Percentiles rank a stretch among this genome's conserved stretches.
Conservation (phyloP, 2,113 vertebrate genomes). For the Uria aalge region DNA sequence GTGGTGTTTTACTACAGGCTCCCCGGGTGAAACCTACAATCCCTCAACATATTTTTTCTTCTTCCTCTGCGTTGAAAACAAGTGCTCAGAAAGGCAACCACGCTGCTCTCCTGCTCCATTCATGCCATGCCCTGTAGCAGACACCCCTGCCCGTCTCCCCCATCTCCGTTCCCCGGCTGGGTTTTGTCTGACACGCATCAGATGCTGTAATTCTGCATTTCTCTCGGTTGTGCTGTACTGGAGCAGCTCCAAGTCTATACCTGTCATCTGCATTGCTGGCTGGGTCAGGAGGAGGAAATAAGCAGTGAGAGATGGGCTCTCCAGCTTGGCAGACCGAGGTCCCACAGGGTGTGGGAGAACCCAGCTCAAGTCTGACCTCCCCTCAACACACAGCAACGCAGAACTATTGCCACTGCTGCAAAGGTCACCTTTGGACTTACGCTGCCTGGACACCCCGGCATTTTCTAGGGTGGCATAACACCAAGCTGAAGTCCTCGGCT, state of each 20-base stretch:
- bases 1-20: background rate
- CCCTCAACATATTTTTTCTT: background rate
- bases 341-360: background rate
- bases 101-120: background rate
- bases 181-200: background rate
- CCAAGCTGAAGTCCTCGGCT: background rate
- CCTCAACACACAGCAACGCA: rapidly evolving
- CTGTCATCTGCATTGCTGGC: background rate
- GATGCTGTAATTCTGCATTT: background rate
- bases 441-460: background rate
- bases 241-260: background rate
- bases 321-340: background rate
- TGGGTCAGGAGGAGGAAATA: background rate
- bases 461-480: background rate
- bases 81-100: background rate
- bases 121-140: background rate
- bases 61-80: background rate
- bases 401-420: background rate
- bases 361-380: background rate
- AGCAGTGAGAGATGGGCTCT: background rate
- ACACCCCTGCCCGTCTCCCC: background rate
- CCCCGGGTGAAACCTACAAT: background rate
- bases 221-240: background rate
- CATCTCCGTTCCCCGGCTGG: background rate
- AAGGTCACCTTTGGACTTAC: background rate